Evolutionary conservation across 2,888 invertebrate genomes (phyloP).

Genomic region (Heliconius erato): DNA sequence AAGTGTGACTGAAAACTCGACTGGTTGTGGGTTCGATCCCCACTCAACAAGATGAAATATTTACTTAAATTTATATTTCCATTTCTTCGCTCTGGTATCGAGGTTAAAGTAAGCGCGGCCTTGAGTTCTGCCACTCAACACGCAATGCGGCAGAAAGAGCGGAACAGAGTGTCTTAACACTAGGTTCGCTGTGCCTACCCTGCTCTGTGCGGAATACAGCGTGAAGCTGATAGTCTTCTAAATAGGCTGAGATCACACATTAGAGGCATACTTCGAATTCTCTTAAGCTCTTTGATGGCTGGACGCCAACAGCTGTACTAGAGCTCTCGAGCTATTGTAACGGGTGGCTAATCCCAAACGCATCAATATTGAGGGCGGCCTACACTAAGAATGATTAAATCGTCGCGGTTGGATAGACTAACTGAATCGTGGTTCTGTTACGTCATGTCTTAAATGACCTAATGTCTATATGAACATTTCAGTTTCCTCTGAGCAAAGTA

Average conservation of each 20-base stretch:
- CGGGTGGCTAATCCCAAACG: constrained; percentile 58
- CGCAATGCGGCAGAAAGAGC: too few relatives aligned
- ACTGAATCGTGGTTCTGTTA: constrained; percentile 22
- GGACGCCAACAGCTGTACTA: constrained; percentile 58
- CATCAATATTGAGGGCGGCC: constrained; percentile 43
- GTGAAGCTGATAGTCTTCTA: constrained; percentile 20
- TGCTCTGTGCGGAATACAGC: too few relatives aligned
- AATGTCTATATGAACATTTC: constrained; percentile 1
- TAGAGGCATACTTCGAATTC: constrained; percentile 55
- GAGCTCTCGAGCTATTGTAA: constrained; percentile 52
- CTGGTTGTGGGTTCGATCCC: too few relatives aligned
- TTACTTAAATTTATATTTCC: too few relatives aligned
- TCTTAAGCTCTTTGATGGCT: constrained; percentile 60
- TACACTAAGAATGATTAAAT: constrained; percentile 29
- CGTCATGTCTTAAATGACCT: constrained; percentile 12
- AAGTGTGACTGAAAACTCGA: too few relatives aligned
- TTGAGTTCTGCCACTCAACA: too few relatives aligned
- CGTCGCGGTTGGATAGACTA: constrained; percentile 20
- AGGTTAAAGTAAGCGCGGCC: too few relatives aligned
- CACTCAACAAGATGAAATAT: too few relatives aligned
- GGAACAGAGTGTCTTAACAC: too few relatives aligned
- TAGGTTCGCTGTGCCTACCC: too few relatives aligned
- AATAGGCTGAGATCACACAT: constrained; percentile 36
- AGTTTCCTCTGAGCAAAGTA: background rate
- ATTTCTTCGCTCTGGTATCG: too few relatives aligned